Evolutionary conservation across 2,888 invertebrate genomes (phyloP).

Genomic region (Callyntrura guangdongensis): DNA sequence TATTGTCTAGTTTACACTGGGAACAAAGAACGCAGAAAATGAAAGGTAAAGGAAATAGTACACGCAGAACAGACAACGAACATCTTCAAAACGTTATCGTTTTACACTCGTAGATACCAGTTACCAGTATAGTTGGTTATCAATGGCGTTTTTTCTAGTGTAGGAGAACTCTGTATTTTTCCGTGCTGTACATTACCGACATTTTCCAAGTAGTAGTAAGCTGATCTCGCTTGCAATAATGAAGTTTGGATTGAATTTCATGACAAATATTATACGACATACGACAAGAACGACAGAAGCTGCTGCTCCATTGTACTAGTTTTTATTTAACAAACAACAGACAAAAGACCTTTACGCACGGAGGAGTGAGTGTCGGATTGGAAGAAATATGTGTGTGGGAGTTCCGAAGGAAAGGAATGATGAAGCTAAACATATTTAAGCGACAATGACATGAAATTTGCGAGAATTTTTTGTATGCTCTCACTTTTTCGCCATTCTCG

Average conservation of each 20-base stretch:
- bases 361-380: too few species aligned
- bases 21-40: too few species aligned
- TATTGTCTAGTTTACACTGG: too few species aligned
- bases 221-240: slow-evolving; percentile 15
- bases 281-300: background rate
- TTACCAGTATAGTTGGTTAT: background rate
- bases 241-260: slow-evolving; percentile 13
- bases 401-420: too few species aligned
- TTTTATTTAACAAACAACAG: background rate
- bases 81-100: too few species aligned
- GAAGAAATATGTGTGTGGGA: background rate
- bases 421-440: too few species aligned
- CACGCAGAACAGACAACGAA: background rate
- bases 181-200: background rate
- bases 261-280: background rate
- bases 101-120: too few species aligned
- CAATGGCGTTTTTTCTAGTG: background rate
- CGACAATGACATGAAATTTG: too few species aligned
- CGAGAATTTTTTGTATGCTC: too few species aligned
- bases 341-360: background rate
- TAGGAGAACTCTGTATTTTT: too few species aligned
- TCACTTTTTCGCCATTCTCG: background rate
- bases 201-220: slow-evolving; percentile 18
- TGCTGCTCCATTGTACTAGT: background rate
- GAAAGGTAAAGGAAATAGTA: too few species aligned